Conservation (phyloP, 2,797 vertebrate genomes). For the Numenius phaeopus region DNA sequence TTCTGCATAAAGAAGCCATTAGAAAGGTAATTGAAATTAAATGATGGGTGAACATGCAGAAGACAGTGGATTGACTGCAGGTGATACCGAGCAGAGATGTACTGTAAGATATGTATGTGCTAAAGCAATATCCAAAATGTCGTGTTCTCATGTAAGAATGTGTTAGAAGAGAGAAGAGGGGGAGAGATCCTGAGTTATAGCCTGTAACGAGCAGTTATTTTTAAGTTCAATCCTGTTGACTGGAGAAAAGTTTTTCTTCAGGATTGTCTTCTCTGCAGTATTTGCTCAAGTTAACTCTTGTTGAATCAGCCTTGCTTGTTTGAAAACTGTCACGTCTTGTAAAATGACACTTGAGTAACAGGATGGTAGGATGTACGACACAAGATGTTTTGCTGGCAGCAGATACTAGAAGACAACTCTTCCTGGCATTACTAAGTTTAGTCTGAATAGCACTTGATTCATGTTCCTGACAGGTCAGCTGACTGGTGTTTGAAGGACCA, state of each 20-base stretch:
- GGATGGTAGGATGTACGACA: background rate
- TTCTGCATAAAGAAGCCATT: background rate
- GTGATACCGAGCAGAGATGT: background rate
- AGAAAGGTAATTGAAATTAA: constrained; percentile 1
- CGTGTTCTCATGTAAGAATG: background rate
- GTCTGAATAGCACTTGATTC: background rate
- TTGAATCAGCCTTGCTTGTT: background rate
- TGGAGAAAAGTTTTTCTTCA: background rate
- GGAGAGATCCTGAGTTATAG: background rate
- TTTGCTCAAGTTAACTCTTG: background rate
- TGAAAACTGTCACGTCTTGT: background rate
- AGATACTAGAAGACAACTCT: background rate
- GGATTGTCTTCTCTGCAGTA: background rate
- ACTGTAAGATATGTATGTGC: background rate
- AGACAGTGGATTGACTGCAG: background rate
- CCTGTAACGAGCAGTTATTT: background rate
- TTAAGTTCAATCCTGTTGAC: background rate
- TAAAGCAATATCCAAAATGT: background rate
- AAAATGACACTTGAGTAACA: background rate
- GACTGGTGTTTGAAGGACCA: background rate
- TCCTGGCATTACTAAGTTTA: background rate
- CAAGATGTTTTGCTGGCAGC: background rate
- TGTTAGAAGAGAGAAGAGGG: background rate
- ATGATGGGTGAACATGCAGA: background rate
- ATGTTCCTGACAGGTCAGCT: background rate